phyloP scores from a whole-genome alignment of 2,888 invertebrate species.

The Epirrhoe tristata region DNA sequence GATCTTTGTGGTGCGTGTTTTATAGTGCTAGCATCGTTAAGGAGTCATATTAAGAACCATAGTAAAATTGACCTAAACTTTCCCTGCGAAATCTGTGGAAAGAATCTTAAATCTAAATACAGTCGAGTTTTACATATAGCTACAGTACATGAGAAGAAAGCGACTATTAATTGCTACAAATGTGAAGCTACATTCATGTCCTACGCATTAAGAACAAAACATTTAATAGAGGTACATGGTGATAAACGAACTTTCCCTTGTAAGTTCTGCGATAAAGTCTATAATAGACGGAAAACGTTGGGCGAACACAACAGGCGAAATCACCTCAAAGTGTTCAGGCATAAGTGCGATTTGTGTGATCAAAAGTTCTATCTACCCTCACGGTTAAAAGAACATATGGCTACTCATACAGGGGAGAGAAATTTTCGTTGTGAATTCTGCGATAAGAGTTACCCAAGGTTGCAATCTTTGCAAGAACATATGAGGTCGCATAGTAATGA shows the following conservation, averaged over 20 bases:
- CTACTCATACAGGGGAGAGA: conserved; percentile 76
- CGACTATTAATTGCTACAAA: conserved; percentile 71
- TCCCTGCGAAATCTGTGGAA: conserved; percentile 80
- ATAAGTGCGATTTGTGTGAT: conserved; percentile 83
- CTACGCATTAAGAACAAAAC: conserved; percentile 67
- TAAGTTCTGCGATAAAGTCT: conserved; percentile 70
- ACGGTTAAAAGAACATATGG: conserved; percentile 73
- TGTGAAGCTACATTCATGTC: conserved; percentile 74
- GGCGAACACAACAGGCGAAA: conserved; percentile 71
- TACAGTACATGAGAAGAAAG: conserved; percentile 70
- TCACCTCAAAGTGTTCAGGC: conserved; percentile 74
- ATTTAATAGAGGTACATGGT: conserved; percentile 72
- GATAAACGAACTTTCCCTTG: conserved; percentile 70
- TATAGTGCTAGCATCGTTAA: conserved; percentile 74
- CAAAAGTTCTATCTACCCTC: conserved; percentile 81
- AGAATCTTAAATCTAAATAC: conserved; percentile 73
- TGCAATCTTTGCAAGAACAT: conserved; percentile 80
- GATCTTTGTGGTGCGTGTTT: conserved; percentile 79
- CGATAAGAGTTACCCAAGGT: conserved; percentile 73
- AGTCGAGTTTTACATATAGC: conserved; percentile 70
- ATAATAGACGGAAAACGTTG: conserved; percentile 73
- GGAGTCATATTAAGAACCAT: conserved; percentile 70
- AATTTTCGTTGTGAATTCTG: conserved; percentile 74
- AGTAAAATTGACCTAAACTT: conserved; percentile 70
- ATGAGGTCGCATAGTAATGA: conserved; percentile 83